A percentile compares a stretch with the other conserved stretches of the same genome.
These are phyloP conservation scores for Atta cephalotes DNA, from an alignment of 1,140 invertebrate genomes.

Conservation along the genomic window DNA sequence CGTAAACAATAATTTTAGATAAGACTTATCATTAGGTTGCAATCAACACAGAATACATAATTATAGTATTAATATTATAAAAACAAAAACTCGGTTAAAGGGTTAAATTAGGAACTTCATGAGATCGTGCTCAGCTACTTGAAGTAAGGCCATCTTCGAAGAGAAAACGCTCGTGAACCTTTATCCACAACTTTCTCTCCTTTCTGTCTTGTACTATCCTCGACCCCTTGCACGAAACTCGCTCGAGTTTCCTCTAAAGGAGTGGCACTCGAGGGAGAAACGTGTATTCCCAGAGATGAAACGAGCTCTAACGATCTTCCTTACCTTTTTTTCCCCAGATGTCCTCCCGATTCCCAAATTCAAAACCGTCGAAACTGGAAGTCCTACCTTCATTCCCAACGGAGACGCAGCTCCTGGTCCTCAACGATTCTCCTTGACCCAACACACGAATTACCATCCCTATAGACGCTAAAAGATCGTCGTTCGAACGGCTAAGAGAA, in stretches of 20 bases:
- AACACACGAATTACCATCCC: conserved; percentile 83
- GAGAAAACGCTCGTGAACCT: conserved; percentile 12
- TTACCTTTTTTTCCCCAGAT: conserved; percentile 77
- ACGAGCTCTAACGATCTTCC: conserved; percentile 59
- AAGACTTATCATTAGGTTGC: conserved; percentile 37
- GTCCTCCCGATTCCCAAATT: conserved; percentile 79
- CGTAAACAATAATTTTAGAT: conserved; percentile 57
- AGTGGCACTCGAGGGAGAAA: conserved; percentile 28
- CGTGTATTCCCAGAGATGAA: conserved; percentile 41
- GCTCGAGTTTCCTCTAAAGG: conserved; percentile 5
- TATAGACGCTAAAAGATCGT: conserved; percentile 82
- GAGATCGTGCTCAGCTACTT: conserved; percentile 36
- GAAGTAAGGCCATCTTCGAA: conserved; percentile 43
- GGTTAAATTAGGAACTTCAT: conserved; percentile 56
- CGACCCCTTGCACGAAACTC: conserved; percentile 26
- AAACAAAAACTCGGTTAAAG: conserved; percentile 56
- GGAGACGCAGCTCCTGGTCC: conserved; percentile 83
- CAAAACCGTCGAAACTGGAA: conserved; percentile 80
- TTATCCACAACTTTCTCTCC: neutral
- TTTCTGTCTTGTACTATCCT: conserved; percentile 3
- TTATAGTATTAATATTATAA: conserved; percentile 36
- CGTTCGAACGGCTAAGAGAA: conserved; percentile 56
- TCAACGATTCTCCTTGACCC: conserved; percentile 83
- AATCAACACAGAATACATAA: conserved; percentile 35
- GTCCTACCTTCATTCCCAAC: conserved; percentile 80